Conservation (phyloP, 1,140 invertebrate species). For the Drosophila watanabei region DNA sequence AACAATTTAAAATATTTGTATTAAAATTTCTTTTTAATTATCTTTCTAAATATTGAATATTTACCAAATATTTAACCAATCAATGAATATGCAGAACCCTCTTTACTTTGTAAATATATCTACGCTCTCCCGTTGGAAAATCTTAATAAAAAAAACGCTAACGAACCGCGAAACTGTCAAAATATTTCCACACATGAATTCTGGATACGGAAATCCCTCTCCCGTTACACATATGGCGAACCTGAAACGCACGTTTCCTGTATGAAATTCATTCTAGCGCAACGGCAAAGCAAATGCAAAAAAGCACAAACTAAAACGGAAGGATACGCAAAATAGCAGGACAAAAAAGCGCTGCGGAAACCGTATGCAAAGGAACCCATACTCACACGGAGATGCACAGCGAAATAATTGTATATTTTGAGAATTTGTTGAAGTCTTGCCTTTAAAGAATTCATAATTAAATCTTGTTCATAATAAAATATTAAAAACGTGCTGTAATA, state of each 20-base stretch:
- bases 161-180: slow-evolving; percentile 83
- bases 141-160: slow-evolving; percentile 51
- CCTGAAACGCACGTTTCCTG: slow-evolving; percentile 55
- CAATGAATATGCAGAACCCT: not conserved
- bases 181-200: slow-evolving; percentile 74
- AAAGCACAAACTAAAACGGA: slow-evolving; percentile 66
- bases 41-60: not conserved
- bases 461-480: not conserved
- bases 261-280: slow-evolving; percentile 55
- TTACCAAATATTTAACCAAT: not conserved
- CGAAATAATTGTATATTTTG: not conserved
- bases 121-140: not conserved
- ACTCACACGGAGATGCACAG: not conserved
- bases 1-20: not conserved
- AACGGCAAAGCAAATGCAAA: slow-evolving; percentile 60
- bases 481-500: not conserved
- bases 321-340: slow-evolving; percentile 72
- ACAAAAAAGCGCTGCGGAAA: slow-evolving; percentile 56
- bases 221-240: slow-evolving; percentile 25
- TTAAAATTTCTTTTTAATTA: not conserved
- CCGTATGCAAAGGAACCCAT: slow-evolving; percentile 73
- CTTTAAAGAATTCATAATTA: not conserved
- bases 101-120: slow-evolving; percentile 6
- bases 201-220: slow-evolving; percentile 28
- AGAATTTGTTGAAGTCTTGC: not conserved